Base-by-base conservation (phyloP, 2,113 vertebrate genomes). In the Ailuropoda melanoleuca region DNA sequence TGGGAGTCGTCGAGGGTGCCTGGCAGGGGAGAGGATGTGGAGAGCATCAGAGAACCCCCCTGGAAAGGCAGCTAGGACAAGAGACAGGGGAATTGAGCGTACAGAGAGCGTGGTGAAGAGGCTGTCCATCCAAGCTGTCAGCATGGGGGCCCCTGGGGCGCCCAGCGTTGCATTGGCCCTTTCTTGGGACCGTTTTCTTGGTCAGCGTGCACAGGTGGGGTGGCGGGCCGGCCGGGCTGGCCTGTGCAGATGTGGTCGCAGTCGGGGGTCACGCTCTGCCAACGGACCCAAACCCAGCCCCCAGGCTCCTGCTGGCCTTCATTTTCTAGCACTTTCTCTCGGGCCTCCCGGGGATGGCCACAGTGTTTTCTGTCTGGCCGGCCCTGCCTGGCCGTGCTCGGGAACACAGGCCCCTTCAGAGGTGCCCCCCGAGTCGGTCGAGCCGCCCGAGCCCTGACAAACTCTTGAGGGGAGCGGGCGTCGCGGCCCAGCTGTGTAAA, bases 401-500 rank as follows among this genome's bases (percentile, higher is more conserved):
- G 98, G 98, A 98, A 99, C 98, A 98, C 98, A 98, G 98, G 96
- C 98, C 97, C 98, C 98, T 98, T 98, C 98, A 99, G 98, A 98
- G 96, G 83, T 77, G 96, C 98, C 98, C 98, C 98, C 97, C 93
- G 89, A 98, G 97, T 93, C 97, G 29, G 94, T 98, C 8, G 0
- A 97, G 98, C 97, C 97, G 97, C 96, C 97, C 77, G 55, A 97
- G 97, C 95, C 98, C 98, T 98, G 98, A 98, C 98, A 98, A 97
- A 97, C 98, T 98, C 99, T 98, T 98, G 98, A 98, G 99, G 98
- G 98, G 98, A 98, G 95, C 98, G 98, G 99, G 99, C 98, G 99
- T 98, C 99, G 99, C 99, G 98, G 99, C 99, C 99, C 99, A 99
- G 99, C 99, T 99, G 99, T 99, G 99, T 99, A 99, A 99, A 99